Evolutionary conservation across 2,797 vertebrate species (phyloP).

Genomic region (Sebastes hopkinsi): DNA sequence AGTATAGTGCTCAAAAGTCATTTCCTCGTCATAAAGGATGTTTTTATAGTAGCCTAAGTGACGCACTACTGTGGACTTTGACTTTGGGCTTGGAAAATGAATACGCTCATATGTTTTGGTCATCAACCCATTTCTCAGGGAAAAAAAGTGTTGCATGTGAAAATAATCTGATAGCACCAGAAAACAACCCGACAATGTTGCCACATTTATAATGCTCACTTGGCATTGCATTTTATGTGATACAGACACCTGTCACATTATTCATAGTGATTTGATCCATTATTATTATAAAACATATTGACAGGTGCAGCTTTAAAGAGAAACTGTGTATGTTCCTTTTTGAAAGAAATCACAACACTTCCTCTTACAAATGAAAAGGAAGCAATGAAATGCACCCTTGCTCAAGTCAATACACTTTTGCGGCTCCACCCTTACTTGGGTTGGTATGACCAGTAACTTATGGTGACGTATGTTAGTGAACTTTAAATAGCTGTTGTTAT

Average conservation of each 20-base stretch:
- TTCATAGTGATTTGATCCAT: background rate
- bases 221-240: background rate
- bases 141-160: background rate
- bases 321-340: background rate
- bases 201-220: no score
- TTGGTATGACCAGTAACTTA: background rate
- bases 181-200: background rate
- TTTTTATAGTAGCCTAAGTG: background rate
- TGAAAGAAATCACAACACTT: background rate
- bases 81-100: background rate
- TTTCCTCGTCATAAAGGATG: background rate
- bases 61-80: constrained; percentile 4
- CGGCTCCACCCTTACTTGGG: background rate
- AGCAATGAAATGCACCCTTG: background rate
- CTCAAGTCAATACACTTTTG: background rate
- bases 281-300: background rate
- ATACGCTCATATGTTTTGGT: background rate
- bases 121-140: background rate
- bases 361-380: background rate
- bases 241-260: background rate
- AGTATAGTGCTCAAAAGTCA: no score
- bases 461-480: background rate
- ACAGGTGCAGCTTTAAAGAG: no score
- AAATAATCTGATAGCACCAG: background rate
- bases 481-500: background rate